Evolutionary conservation across 1,140 invertebrate genomes (phyloP).

Genomic region (Physella acuta): DNA sequence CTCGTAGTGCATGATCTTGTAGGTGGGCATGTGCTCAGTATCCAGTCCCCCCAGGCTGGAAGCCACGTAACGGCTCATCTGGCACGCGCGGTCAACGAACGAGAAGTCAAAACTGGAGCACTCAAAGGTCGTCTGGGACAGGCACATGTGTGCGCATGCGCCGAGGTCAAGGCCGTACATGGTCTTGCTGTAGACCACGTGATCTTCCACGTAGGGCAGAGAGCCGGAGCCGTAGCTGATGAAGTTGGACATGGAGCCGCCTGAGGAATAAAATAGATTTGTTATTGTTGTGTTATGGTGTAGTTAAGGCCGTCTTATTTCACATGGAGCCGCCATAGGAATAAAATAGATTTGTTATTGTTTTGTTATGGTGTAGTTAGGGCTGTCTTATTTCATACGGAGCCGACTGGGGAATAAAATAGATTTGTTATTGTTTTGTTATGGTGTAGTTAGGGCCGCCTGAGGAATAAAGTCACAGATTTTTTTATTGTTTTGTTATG

Average conservation of each 20-base stretch:
- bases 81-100: conserved; percentile 46
- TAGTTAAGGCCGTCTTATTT: too few species aligned
- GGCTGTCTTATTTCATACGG: too few species aligned
- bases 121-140: conserved; percentile 46
- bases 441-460: too few species aligned
- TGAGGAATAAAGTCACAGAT: too few species aligned
- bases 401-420: too few species aligned
- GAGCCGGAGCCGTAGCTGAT: conserved; percentile 53
- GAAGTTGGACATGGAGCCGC: conserved; percentile 50
- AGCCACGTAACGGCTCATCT: conserved; percentile 52
- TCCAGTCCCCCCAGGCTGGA: conserved; percentile 50
- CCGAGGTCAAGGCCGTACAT: conserved; percentile 48
- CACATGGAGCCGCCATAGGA: too few species aligned
- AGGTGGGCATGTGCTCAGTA: conserved; percentile 35
- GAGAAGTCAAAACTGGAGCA: conserved; percentile 55
- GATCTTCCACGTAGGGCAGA: conserved; percentile 43
- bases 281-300: too few species aligned
- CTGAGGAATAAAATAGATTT: conserved; percentile 28
- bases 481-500: too few species aligned
- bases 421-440: too few species aligned
- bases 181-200: conserved; percentile 47
- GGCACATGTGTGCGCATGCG: conserved; percentile 54
- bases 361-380: too few species aligned
- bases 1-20: conserved; percentile 53
- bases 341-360: too few species aligned